Evolutionary conservation across 2,888 invertebrate species (phyloP).

Genomic region (Micoletzkya japonica): DNA sequence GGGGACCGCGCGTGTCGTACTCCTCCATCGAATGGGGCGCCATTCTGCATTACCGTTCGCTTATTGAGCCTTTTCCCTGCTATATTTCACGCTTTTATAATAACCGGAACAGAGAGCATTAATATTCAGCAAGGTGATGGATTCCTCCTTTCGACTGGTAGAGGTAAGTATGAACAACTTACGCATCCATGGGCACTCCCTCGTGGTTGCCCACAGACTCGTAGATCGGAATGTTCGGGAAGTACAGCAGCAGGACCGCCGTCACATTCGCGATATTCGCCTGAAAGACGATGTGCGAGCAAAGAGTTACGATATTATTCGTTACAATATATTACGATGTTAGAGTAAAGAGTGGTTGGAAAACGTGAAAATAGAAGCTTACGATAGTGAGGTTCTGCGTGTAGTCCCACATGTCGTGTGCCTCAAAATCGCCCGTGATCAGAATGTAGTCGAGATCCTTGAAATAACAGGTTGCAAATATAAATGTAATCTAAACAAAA

Average conservation of each 20-base stretch:
- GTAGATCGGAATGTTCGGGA: slow-evolving; percentile 84
- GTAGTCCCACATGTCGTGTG: slow-evolving; percentile 91
- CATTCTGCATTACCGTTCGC: slow-evolving; percentile 54
- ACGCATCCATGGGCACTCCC: slow-evolving; percentile 91
- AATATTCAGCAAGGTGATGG: not conserved
- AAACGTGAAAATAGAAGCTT: too few relatives aligned
- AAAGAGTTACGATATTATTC: too few relatives aligned
- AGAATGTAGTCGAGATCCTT: slow-evolving; percentile 24
- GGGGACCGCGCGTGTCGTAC: slow-evolving; percentile 66
- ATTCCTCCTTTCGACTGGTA: not conserved
- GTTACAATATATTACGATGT: too few relatives aligned
- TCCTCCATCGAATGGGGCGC: slow-evolving; percentile 65
- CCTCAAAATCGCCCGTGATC: slow-evolving; percentile 78
- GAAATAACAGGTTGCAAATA: too few relatives aligned
- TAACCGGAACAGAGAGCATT: not conserved
- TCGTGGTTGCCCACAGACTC: slow-evolving; percentile 94
- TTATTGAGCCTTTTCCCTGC: too few relatives aligned
- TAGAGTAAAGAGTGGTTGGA: too few relatives aligned
- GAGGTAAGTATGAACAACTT: slow-evolving; percentile 37
- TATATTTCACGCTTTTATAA: too few relatives aligned
- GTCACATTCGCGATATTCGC: slow-evolving; percentile 48
- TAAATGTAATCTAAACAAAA: too few relatives aligned
- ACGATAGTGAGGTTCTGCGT: slow-evolving; percentile 71
- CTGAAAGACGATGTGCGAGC: not conserved
- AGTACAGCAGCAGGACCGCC: slow-evolving; percentile 66